Evolutionary conservation across 92 coral and sea anemone genomes (phyloP).

Genomic region (Parazoanthus darwini): DNA sequence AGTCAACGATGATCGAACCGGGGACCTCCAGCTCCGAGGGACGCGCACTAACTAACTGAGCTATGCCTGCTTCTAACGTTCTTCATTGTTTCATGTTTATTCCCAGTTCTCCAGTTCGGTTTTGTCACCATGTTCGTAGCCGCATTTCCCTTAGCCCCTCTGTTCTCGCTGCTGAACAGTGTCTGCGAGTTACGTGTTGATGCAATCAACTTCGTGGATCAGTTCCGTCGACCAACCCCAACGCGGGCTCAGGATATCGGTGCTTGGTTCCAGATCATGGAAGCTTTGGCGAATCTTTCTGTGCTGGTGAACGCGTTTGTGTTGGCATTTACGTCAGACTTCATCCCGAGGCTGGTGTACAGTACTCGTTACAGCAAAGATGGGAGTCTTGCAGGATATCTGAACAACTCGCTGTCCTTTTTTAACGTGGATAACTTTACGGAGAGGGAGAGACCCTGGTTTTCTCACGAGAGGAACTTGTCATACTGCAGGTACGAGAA

Average conservation of each 20-base stretch:
- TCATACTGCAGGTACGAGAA: slow-evolving; percentile 62
- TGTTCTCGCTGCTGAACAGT: slow-evolving; percentile 86
- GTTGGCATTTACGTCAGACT: slow-evolving; percentile 91
- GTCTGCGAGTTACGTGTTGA: slow-evolving; percentile 85
- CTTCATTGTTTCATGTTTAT: neutral
- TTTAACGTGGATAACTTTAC: slow-evolving; percentile 62
- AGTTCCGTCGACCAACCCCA: slow-evolving; percentile 91
- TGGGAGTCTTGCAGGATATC: slow-evolving; percentile 53
- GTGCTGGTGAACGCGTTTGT: slow-evolving; percentile 94
- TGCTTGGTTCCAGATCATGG: slow-evolving; percentile 89
- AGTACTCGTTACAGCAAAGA: neutral
- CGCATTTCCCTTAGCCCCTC: slow-evolving; percentile 96
- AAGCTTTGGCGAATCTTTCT: slow-evolving; percentile 74
- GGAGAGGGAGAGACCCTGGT: neutral
- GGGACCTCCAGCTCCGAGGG: no score
- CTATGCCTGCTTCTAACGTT: neutral
- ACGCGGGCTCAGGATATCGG: slow-evolving; percentile 97
- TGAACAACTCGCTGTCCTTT: slow-evolving; percentile 74
- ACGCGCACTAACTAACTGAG: no score
- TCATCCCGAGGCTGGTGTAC: slow-evolving; percentile 63
- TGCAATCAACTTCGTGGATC: slow-evolving; percentile 91
- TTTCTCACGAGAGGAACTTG: slow-evolving; percentile 41
- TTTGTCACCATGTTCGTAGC: slow-evolving; percentile 98
- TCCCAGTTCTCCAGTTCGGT: slow-evolving; percentile 91
- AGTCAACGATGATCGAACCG: no score